These are phyloP conservation scores for Carassius carassius DNA, from an alignment of 2,113 vertebrate species.

Conservation along the genomic window DNA sequence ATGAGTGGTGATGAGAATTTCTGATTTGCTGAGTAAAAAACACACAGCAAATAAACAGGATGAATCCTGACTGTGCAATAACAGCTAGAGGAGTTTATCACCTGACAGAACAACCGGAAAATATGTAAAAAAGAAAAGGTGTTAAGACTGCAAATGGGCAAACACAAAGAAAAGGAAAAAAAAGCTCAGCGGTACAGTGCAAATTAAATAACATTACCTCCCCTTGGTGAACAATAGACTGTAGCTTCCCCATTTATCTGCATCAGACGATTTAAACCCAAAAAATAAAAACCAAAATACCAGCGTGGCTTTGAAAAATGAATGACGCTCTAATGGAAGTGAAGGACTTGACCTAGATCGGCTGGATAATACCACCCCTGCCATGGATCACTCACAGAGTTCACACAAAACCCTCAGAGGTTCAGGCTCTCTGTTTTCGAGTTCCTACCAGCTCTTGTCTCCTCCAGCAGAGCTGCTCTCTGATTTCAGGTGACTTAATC, in stretches of 20 bases:
- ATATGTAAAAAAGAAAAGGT: background rate
- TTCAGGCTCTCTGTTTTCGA: conserved; percentile 32
- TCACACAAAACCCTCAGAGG: conserved; percentile 12
- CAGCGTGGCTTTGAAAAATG: conserved; percentile 58
- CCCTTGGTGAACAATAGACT: background rate
- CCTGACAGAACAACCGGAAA: background rate
- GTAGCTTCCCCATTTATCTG: conserved; percentile 22
- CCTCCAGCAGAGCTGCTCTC: background rate
- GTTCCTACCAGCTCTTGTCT: background rate
- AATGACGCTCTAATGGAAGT: conserved; percentile 56
- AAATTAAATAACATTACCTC: conserved; percentile 15
- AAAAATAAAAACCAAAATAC: conserved; percentile 41
- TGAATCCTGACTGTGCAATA: conserved; percentile 4
- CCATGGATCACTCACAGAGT: conserved; percentile 46
- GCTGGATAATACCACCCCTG: conserved; percentile 45
- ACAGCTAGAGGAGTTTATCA: background rate
- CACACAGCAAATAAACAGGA: conserved; percentile 10
- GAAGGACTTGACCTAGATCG: conserved; percentile 69
- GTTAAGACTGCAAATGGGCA: background rate
- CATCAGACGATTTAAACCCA: conserved; percentile 50
- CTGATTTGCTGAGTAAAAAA: background rate
- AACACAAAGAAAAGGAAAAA: background rate
- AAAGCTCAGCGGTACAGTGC: background rate
- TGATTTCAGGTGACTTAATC: conserved; percentile 26
- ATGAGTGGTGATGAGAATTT: background rate